phyloP scores from a whole-genome alignment of 2,888 invertebrate genomes.

The Pycnomerus fuliginosus region DNA sequence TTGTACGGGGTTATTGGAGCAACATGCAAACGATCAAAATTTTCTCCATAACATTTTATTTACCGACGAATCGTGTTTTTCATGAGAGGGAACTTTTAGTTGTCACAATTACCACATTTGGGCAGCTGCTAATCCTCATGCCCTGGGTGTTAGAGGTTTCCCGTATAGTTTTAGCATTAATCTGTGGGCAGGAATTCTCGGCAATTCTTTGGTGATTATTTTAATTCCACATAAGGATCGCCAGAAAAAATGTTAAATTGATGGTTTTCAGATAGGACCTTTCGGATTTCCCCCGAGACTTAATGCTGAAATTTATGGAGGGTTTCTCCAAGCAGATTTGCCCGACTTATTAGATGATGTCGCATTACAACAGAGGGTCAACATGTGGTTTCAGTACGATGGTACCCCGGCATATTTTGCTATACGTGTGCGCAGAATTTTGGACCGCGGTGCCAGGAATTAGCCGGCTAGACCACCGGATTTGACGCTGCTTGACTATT shows the following conservation, averaged over 20 bases:
- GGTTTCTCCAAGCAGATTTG: not conserved
- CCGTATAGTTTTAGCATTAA: not conserved
- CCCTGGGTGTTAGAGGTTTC: not conserved
- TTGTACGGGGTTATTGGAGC: not conserved
- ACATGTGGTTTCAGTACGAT: not conserved
- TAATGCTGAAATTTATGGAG: not conserved
- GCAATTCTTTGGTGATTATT: not conserved
- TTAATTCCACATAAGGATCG: not conserved
- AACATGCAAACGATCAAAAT: not conserved
- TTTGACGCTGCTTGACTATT: not conserved
- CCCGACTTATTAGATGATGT: not conserved
- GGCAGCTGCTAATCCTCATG: not conserved
- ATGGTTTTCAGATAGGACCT: not conserved
- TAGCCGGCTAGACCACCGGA: not conserved
- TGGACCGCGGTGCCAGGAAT: not conserved
- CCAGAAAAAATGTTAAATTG: not conserved
- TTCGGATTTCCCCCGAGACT: not conserved
- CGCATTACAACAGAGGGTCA: not conserved
- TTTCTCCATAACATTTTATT: not conserved
- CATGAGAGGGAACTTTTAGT: not conserved
- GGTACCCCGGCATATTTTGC: not conserved
- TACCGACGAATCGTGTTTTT: slow-evolving; percentile 1
- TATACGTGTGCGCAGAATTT: not conserved
- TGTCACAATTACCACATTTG: not conserved
- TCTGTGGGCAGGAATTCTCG: not conserved